Evolutionary conservation across 2,888 invertebrate genomes (phyloP), one percentile per base, ranked within the genome.

Genomic region (Girardia tigrina): DNA sequence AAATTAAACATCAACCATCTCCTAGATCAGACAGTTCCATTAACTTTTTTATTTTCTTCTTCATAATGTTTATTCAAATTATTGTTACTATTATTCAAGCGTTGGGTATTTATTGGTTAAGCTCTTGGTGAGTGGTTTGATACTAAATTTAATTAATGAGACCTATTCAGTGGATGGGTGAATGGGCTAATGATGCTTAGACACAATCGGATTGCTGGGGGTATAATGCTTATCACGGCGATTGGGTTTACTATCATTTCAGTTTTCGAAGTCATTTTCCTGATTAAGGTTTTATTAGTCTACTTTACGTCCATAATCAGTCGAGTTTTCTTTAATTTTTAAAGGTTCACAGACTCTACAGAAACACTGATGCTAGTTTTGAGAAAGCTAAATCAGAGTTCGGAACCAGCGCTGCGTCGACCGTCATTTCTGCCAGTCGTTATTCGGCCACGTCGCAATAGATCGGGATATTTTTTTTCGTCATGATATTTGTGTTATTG

Each of bases 301-400:
- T 12, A 36, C 16, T 36, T 36, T 36, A 16, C 8, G 8, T 36
- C 36, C 12, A 36, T n/a, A 16, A 36, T n/a, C n/a, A n/a, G n/a
- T n/a, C n/a, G n/a, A n/a, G n/a, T n/a, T 36, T 12, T 36, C 36
- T 12, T 36, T 8, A 8, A 12, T 16, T 16, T 12, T 56, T 56
- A 20, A 4, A 56, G 56, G 56, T 56, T 6, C 56, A 56, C n/a
- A 56, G 56, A n/a, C 56, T 56, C 23, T 56, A 56, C n/a, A 56
- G 56, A n/a, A 56, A 56, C 56, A 56, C 56, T n/a, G 56, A 56
- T 56, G 56, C 56, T 20, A 56, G 56, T 56, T 56, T 56, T 56
- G 56, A 56, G 56, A 56, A 56, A 56, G 56, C 56, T n/a, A 56
- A 56, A 56, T 56, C 56, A n/a, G 56, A 56, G 23, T 56, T 56